Evolutionary conservation across 2,888 invertebrate genomes (phyloP).

Genomic region (Cetonia aurata): DNA sequence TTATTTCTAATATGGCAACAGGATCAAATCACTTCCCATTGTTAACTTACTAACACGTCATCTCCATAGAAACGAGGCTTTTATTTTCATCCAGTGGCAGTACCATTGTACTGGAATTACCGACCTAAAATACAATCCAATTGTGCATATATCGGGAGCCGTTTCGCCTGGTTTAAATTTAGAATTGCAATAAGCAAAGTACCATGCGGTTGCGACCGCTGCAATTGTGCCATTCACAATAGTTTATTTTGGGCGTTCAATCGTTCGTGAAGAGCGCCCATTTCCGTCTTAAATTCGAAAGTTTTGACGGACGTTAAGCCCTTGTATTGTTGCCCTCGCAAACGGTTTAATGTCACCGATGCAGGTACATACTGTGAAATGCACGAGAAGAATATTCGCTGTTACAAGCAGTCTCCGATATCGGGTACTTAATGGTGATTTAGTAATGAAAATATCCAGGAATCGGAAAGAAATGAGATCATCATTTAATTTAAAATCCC

Average conservation of each 20-base stretch:
- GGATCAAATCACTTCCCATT: too few relatives aligned
- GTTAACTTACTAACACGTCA: too few relatives aligned
- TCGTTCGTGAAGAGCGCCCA: conserved; percentile 9
- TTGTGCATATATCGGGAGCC: conserved; percentile 7
- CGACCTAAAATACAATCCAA: conserved; percentile 3
- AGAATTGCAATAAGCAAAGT: not conserved
- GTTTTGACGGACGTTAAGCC: conserved; percentile 15
- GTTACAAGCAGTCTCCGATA: too few relatives aligned
- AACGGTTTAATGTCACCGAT: not conserved
- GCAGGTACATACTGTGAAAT: not conserved
- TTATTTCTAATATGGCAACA: too few relatives aligned
- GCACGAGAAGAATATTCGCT: too few relatives aligned
- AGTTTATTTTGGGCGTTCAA: conserved; percentile 13
- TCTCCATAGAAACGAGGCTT: too few relatives aligned
- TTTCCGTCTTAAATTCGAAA: conserved; percentile 7
- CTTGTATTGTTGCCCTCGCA: not conserved
- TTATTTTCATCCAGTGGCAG: too few relatives aligned
- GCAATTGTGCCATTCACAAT: not conserved
- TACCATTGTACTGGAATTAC: not conserved
- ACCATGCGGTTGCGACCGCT: not conserved
- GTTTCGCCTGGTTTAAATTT: conserved; percentile 1
- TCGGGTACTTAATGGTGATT: too few relatives aligned
- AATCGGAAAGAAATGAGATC: too few relatives aligned
- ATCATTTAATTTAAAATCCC: too few relatives aligned
- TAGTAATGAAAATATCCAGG: too few relatives aligned